Conservation (phyloP, 2,797 vertebrate genomes). For the Spinus olivaceus region DNA sequence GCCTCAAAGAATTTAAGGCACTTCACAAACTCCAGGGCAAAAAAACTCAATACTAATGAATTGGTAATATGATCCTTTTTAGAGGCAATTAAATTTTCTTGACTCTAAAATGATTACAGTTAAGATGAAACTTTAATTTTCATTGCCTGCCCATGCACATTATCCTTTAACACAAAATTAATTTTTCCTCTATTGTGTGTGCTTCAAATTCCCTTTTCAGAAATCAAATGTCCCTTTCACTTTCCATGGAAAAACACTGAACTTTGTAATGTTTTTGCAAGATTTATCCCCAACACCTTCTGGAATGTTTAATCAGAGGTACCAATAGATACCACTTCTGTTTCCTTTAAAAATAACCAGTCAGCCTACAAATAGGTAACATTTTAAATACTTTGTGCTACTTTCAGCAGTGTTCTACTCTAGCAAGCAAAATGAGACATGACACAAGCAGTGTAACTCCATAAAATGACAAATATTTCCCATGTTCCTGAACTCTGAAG, state of each 20-base stretch:
- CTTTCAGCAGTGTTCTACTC: neutral
- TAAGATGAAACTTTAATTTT: neutral
- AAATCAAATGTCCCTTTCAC: neutral
- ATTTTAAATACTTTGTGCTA: neutral
- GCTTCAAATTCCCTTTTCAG: neutral
- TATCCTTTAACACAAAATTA: neutral
- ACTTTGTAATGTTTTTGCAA: neutral
- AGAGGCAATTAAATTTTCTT: neutral
- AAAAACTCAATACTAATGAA: neutral
- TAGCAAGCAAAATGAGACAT: neutral
- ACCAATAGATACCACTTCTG: neutral
- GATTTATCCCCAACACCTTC: neutral
- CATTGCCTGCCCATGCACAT: neutral
- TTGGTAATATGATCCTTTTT: neutral
- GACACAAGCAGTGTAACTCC: neutral
- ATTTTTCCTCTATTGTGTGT: neutral
- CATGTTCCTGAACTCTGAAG: neutral
- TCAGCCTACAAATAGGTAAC: neutral
- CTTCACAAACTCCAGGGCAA: neutral
- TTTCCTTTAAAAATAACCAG: neutral
- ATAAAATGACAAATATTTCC: neutral
- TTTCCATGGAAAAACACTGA: neutral
- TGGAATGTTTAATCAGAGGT: neutral
- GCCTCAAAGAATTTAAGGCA: neutral
- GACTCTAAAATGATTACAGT: neutral